Percentiles rank a stretch among this genome's conserved stretches.
phyloP scores from a whole-genome alignment of 2,113 vertebrate species.

The Mormyrus iriodes region DNA sequence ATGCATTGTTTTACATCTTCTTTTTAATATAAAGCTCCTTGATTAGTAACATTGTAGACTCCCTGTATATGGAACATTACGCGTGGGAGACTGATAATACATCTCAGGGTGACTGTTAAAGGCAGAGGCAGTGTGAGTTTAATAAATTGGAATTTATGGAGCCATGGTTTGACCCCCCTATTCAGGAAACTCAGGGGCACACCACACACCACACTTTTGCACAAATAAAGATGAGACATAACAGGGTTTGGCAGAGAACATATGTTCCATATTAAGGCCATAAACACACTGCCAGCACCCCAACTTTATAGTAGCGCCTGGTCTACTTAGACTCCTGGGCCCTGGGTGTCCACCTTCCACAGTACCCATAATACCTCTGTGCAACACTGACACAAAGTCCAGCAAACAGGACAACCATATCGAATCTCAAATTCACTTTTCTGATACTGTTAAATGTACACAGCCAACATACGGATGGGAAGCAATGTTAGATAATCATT shows the following conservation, averaged over 20 bases:
- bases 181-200: constrained; percentile 13
- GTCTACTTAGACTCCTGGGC: not conserved
- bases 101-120: not conserved
- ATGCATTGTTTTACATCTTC: not conserved
- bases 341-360: not conserved
- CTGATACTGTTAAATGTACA: not conserved
- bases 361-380: not conserved
- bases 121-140: constrained; percentile 7
- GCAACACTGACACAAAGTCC: not conserved
- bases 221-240: constrained; percentile 15
- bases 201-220: not conserved
- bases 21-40: not conserved
- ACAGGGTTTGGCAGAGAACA: constrained; percentile 22
- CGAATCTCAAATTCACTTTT: not conserved
- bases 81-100: not conserved
- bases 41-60: not conserved
- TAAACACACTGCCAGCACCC: not conserved
- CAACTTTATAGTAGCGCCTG: not conserved
- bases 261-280: constrained; percentile 19
- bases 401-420: not conserved
- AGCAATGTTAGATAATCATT: not conserved
- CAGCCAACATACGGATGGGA: not conserved
- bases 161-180: constrained; percentile 3
- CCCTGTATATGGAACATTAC: not conserved
- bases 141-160: constrained; percentile 26